Evolutionary conservation across 1,140 invertebrate genomes (phyloP), one percentile per base, ranked within the genome.

Genomic region (Drosophila tristis): DNA sequence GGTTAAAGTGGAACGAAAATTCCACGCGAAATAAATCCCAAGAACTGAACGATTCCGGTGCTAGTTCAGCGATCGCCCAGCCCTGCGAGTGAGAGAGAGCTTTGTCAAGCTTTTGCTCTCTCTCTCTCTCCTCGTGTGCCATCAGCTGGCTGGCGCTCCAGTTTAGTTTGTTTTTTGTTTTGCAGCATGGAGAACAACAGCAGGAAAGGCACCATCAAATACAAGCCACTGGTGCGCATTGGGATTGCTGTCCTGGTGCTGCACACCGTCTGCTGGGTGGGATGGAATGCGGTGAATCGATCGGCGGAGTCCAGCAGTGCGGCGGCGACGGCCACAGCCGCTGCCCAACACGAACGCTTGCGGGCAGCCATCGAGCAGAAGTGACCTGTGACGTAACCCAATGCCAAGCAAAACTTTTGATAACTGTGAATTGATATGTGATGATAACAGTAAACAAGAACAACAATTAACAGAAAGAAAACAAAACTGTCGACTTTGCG

Each of bases 191-290:
- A 75, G 26, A 59, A 15, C 6, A 58, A 15, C 6, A 44, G 39
- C 25, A 87, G 66, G 29, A 61, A 48, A 43, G 57, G 51, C 35
- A 1, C 35, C 35, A 2, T 3, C 9, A 61, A 76, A 1, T 55
- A 62, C 23, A 78, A 44, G 13, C 82, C 82, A 3, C 70, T 79
- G 57, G 50, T 82, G 15, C 78, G 82, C 8, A 86, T 86, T 15
- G 82, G 82, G 15, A 58, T 75, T 7, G 82, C 86, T 13, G 84
- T 86, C 15, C 29, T 86, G 42, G 66, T 87, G 11, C 56, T 86
- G 20, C 82, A 86, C 23, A 64, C 82, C 5, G 56, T 76, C 2
- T 78, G 70, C 31, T 86, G 84, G 82, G 8, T 78, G 5, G 82
- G 82, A 5, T 86, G 82, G 82, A 82, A 59, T 56, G 59, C 65